A percentile compares a stretch with the other conserved stretches of the same genome.
phyloP scores from a whole-genome alignment of 1,140 invertebrate genomes.

The Adoxophyes honmai region DNA sequence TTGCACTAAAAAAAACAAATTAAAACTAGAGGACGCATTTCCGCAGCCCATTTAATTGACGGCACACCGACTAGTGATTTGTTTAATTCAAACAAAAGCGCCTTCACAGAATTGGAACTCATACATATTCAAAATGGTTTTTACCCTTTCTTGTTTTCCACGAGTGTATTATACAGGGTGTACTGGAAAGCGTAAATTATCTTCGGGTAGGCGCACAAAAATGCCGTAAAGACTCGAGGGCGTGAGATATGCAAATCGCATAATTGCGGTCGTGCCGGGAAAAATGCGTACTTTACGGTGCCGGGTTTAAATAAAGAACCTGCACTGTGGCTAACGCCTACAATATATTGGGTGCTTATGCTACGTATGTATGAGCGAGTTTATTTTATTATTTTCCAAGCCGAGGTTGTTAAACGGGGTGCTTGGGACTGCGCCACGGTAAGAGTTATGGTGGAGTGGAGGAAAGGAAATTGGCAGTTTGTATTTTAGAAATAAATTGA shows the following conservation, averaged over 20 bases:
- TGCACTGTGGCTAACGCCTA: not conserved
- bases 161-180: slow-evolving; percentile 12
- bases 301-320: slow-evolving; percentile 9
- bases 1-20: not conserved
- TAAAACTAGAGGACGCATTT: slow-evolving; percentile 10
- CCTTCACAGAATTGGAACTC: not conserved
- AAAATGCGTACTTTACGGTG: slow-evolving; percentile 4
- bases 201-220: slow-evolving; percentile 16
- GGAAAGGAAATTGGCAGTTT: too few species aligned
- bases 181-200: slow-evolving; percentile 15
- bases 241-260: slow-evolving; percentile 43
- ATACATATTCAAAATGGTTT: slow-evolving; percentile 15
- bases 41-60: slow-evolving; percentile 11
- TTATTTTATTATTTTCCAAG: too few species aligned
- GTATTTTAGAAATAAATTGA: too few species aligned
- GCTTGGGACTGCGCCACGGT: too few species aligned
- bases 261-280: slow-evolving; percentile 34
- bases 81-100: slow-evolving; percentile 10
- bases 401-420: too few species aligned
- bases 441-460: too few species aligned
- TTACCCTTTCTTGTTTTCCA: slow-evolving; percentile 13
- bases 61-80: slow-evolving; percentile 1
- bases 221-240: slow-evolving; percentile 13
- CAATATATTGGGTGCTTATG: slow-evolving; percentile 14
- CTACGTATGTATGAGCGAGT: not conserved